Base-by-base conservation (phyloP, 2,113 vertebrate species). In the Vulpes lagopus region DNA sequence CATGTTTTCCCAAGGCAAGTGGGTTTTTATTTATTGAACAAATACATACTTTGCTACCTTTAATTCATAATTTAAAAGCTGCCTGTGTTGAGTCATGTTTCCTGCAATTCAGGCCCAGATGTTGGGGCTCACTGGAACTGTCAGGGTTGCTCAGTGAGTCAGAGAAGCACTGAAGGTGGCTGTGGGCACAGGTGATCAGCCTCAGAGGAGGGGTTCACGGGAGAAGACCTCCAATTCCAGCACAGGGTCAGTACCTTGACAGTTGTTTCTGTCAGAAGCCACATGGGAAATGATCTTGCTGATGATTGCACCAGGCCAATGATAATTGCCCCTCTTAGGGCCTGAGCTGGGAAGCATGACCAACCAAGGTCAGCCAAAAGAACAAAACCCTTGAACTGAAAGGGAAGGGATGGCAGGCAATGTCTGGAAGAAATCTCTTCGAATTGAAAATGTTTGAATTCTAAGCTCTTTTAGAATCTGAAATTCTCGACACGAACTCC, bases 361-460 rank as follows among this genome's bases (percentile, higher is more conserved):
- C n/a, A 55, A 38, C 19, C 22, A 87, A 60, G 38, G 15, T 60
- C 59, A 74, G 35, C 4, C n/a, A 17, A 76, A 71, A 59, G 19
- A 19, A 49, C 8, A 71, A 22, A 19, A 69, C 1, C 15, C 5
- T 22, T 71, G 0, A 2, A 57, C 25, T 43, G 49, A 79, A n/a
- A 79, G 15, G 57, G 23, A 69, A 74, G 8, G 25, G 15, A 67
- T 8, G 74, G 12, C n/a, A 93, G 22, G 35, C 74, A 94, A 93
- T 78, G 8, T 17, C 20, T 67, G 35, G 20, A 60, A 91, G 35
- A 96, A 89, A 27, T 51, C 16, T 85, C n/a, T 79, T 51, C 55
- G 11, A 94, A 90, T 69, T 3, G 7, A 89, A 94, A 87, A 51
- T 30, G 25, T 11, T 86, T 86, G 5, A 59, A 62, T 93, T 78